Evolutionary conservation across 1,140 invertebrate genomes (phyloP).

Genomic region (Aporrectodea caliginosa): DNA sequence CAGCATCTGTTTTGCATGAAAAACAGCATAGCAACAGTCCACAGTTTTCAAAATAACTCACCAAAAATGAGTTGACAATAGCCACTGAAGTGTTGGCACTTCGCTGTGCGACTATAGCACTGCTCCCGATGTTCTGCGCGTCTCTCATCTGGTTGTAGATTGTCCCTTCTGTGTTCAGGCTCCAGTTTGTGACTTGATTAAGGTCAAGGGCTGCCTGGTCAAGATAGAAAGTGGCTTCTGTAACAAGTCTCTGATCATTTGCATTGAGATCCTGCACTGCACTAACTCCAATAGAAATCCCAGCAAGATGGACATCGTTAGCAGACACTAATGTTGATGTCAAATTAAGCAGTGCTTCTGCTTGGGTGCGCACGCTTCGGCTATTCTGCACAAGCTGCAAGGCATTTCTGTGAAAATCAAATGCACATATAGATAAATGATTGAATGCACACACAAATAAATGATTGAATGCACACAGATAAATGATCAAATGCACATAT

Average conservation of each 20-base stretch:
- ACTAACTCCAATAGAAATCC: neutral
- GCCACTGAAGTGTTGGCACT: neutral
- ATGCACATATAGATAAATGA: too few relatives aligned
- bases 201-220: neutral
- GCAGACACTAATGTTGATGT: neutral
- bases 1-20: too few relatives aligned
- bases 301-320: neutral
- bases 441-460: too few relatives aligned
- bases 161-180: neutral
- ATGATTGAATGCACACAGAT: too few relatives aligned
- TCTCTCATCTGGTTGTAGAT: neutral
- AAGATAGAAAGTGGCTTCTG: neutral
- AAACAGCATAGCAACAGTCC: too few relatives aligned
- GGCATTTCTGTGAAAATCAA: neutral
- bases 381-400: neutral
- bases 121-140: neutral
- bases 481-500: too few relatives aligned
- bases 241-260: neutral
- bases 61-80: neutral
- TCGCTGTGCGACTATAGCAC: neutral
- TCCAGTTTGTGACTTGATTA: neutral
- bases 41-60: too few relatives aligned
- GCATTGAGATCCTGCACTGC: neutral
- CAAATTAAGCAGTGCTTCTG: neutral
- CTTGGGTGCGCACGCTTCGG: neutral